A percentile compares a stretch with the other conserved stretches of the same genome.
Conservation (phyloP, 1,140 invertebrate species). For the Drosophila tristis region DNA sequence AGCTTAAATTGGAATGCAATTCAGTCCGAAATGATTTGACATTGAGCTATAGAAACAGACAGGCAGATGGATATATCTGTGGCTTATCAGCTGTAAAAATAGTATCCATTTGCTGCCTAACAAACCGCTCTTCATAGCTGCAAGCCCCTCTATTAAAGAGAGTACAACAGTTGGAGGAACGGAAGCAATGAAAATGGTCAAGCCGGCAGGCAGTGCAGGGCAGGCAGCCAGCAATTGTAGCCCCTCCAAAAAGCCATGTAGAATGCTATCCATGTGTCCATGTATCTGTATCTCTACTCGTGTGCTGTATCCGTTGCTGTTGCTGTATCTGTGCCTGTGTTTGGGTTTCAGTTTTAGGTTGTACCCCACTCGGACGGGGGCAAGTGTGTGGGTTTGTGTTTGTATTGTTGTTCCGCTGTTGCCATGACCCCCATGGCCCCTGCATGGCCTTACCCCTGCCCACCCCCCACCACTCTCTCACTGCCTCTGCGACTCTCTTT, state of each 20-base stretch:
- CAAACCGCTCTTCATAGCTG: neutral
- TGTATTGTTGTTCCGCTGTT: constrained; percentile 45
- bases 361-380: constrained; percentile 25
- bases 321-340: constrained; percentile 6
- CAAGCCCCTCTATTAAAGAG: neutral
- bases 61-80: no score
- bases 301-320: neutral
- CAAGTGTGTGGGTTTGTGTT: constrained; percentile 14
- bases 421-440: constrained; percentile 57
- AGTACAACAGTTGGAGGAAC: constrained; percentile 39
- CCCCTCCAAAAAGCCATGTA: constrained; percentile 16
- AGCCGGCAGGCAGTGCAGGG: no score
- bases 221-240: constrained; percentile 50
- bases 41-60: no score
- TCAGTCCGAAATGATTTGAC: no score
- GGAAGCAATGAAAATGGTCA: constrained; percentile 71
- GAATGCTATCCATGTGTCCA: no score
- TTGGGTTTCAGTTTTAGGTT: constrained; percentile 32
- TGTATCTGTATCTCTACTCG: neutral
- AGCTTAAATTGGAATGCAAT: no score
- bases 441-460: neutral
- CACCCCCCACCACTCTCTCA: neutral
- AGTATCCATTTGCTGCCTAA: no score
- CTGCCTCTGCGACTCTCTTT: constrained; percentile 28
- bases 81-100: no score